Evolutionary conservation across 2,888 invertebrate genomes (phyloP), one percentile per base, ranked within the genome.

Genomic region (Opisthograptis luteolata): DNA sequence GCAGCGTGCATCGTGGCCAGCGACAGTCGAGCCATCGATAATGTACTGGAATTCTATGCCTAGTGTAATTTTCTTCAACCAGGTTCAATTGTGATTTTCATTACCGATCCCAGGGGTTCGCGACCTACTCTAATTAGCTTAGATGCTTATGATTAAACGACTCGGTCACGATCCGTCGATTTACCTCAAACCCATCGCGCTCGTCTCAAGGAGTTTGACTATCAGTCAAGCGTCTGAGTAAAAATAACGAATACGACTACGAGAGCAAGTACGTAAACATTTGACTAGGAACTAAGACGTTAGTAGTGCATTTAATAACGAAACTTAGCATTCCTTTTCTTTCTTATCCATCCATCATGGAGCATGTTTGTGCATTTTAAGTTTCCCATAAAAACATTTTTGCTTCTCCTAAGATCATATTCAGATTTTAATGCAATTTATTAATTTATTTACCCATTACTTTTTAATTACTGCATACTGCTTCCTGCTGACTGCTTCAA

Each of bases 61-160:
- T 76, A 77, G 82, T 78, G 81, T 79, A 88, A 87, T 89, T 87
- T 87, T 81, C 81, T 73, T 64, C 76, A 81, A 83, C 79, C 77
- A 80, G 79, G 79, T 84, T 84, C 82, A 81, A 81, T 85, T 83
- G 84, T 84, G 76, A 87, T 85, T 89, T 89, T 87, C 87, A 87
- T 88, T 87, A 88, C 81, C 66, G 79, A 78, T 84, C 83, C 73
- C 81, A 75, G 66, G 74, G 84, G 85, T 84, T 87, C 84, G 81
- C 83, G 84, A 86, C 85, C 87, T 84, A 86, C 79, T 88, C 84
- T 89, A 89, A 90, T 90, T 90, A 88, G 79, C 83, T 79, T 76
- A 78, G 84, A 87, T 87, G 81, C 81, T 89, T 87, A 87, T 88
- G 81, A 89, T 88, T 85, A 87, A 88, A 88, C 80, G 79, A 79